A percentile compares a stretch with the other conserved stretches of the same genome.
Evolutionary conservation across 2,888 invertebrate species (phyloP).

Genomic region (Lingula anatina): DNA sequence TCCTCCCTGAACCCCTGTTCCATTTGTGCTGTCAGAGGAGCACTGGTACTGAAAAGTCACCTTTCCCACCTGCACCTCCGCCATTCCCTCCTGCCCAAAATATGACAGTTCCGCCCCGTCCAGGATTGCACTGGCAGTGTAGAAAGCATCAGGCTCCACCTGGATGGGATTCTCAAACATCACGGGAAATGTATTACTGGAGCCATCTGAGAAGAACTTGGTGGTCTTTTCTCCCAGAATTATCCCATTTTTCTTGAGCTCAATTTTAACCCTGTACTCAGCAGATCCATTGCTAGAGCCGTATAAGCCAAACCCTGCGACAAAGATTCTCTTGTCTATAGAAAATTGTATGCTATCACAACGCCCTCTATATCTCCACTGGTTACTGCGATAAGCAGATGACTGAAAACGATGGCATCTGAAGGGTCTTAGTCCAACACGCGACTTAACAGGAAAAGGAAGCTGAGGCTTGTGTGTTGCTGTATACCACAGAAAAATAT

Average conservation of each 20-base stretch:
- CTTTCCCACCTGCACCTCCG: conserved; percentile 80
- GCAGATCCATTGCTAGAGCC: conserved; percentile 94
- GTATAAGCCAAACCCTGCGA: conserved; percentile 91
- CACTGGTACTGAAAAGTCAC: conserved; percentile 97
- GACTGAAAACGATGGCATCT: conserved; percentile 94
- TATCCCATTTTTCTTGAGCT: conserved; percentile 80
- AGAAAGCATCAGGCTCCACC: conserved; percentile 88
- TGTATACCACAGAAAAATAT: conserved; percentile 91
- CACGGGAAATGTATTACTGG: conserved; percentile 90
- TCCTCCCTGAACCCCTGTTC: conserved; percentile 94
- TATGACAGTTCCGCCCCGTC: conserved; percentile 93
- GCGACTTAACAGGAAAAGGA: conserved; percentile 74
- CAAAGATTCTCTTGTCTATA: conserved; percentile 90
- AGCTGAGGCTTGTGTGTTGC: conserved; percentile 80
- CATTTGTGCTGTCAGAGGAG: conserved; percentile 94
- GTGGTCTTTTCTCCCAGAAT: conserved; percentile 86
- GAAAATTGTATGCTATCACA: conserved; percentile 97
- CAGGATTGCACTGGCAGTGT: conserved; percentile 90
- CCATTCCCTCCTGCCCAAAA: conserved; percentile 94
- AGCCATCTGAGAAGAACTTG: conserved; percentile 93
- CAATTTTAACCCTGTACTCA: conserved; percentile 90
- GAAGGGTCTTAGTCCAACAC: conserved; percentile 86
- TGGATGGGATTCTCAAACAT: conserved; percentile 74
- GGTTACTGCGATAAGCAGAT: conserved; percentile 92
- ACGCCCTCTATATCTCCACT: conserved; percentile 93